Evolutionary conservation across 1,140 invertebrate genomes (phyloP), one percentile per base, ranked within the genome.

Genomic region (Drosophila mayri): DNA sequence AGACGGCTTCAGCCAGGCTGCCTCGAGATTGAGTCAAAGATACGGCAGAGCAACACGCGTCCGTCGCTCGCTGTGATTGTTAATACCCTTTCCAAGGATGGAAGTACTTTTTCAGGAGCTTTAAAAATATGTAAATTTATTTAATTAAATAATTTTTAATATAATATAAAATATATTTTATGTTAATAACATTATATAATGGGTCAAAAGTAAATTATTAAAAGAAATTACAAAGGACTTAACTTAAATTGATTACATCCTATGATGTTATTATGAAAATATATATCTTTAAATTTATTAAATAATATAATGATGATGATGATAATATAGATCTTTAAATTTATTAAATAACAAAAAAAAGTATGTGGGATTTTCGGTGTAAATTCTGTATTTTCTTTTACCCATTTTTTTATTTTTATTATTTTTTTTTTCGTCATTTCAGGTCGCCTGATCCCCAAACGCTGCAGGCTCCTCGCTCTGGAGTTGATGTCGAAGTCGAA

Each of bases 21-120:
- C 64, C 50, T 49, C 64, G 44, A 86, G 81, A 86, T 81, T 76
- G 82, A 86, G 73, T 77, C 67, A 81, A 74, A 74, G 81, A 85
- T 85, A 86, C 43, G 63, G 49, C 22, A 9, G 35, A 71, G 46
- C 82, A 83, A 81, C 78, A 78, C 82, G 82, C 68, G 73, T 82
- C 58, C 59, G 40, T 64, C 50, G 63, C 70, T 67, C 41, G 46
- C 32, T 75, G 68, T 71, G 55, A 40, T 77, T 70, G 58, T 49
- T 30, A 30, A 62, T 63, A 74, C 71, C 25, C 55, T 65, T 35
- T 30, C 4, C 6, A 11, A 49, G 35, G 44, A 18, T 28, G 0
- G 0, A 22, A 35, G 0, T 14, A 40, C 6, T 28, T 30, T 7
- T 14, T 8, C 0, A 8, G 12, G 1, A 0, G 8, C 1, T 16